Evolutionary conservation across 2,113 vertebrate genomes (phyloP).

Genomic region (Miniopterus natalensis): DNA sequence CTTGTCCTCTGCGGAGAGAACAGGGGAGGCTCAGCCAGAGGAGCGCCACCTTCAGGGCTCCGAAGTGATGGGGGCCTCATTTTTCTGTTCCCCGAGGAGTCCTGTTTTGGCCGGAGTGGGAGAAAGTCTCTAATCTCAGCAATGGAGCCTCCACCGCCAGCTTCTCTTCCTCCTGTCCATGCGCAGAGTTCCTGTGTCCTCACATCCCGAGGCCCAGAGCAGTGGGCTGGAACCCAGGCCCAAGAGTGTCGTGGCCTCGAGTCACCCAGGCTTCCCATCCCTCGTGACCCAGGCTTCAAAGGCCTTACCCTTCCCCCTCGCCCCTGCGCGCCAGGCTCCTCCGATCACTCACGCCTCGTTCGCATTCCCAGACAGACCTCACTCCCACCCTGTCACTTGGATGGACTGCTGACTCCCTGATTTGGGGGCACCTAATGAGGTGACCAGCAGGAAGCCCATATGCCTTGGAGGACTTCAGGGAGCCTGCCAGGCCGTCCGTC

Average conservation of each 20-base stretch:
- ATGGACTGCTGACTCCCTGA: background rate
- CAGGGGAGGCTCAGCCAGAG: background rate
- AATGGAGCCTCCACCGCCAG: background rate
- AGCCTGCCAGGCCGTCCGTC: background rate
- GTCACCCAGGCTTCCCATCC: background rate
- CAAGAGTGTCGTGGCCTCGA: fast-evolving
- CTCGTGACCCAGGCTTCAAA: background rate
- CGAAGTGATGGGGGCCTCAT: background rate
- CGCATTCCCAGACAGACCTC: background rate
- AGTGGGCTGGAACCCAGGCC: background rate
- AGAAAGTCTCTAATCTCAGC: background rate
- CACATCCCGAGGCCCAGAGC: background rate
- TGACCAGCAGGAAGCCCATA: slow-evolving; percentile 40
- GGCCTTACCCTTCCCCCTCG: background rate
- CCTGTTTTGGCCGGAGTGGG: slow-evolving; percentile 5
- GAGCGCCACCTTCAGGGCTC: background rate
- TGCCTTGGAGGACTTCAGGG: background rate
- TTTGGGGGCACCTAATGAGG: slow-evolving; percentile 61
- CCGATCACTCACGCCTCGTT: background rate
- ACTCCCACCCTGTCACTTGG: background rate
- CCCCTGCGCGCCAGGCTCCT: background rate
- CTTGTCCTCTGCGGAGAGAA: slow-evolving; percentile 86
- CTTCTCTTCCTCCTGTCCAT: background rate
- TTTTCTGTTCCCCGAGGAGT: background rate
- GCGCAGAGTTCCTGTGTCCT: background rate